These are phyloP conservation scores for Saccostrea glomerata DNA, from an alignment of 1,140 invertebrate species.

Conservation along the genomic window DNA sequence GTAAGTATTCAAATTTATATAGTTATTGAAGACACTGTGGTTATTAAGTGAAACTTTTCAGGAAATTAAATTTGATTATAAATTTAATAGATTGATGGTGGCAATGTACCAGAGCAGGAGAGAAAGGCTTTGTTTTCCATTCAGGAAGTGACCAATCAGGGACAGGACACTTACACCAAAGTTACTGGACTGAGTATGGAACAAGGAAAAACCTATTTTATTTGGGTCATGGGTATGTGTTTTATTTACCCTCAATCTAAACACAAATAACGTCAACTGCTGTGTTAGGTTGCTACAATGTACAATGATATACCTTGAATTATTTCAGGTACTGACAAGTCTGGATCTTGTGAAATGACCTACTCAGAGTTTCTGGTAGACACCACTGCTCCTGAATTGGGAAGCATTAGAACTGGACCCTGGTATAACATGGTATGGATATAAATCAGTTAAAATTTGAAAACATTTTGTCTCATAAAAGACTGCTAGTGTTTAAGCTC, in stretches of 20 bases:
- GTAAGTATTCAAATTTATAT: no score
- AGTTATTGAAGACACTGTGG: no score
- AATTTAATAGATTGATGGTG: constrained; percentile 65
- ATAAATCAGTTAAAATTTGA: no score
- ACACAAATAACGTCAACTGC: not conserved
- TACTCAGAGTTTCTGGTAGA: constrained; percentile 56
- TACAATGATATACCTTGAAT: no score
- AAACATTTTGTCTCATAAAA: no score
- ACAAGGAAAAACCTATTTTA: constrained; percentile 60
- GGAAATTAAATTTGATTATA: no score
- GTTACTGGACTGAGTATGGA: constrained; percentile 54
- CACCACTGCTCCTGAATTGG: constrained; percentile 57
- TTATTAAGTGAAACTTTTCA: no score
- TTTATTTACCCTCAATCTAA: not conserved
- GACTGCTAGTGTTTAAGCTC: no score
- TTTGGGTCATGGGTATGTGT: constrained; percentile 67
- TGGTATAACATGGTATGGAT: constrained; percentile 64
- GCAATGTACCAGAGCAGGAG: constrained; percentile 54
- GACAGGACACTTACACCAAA: constrained; percentile 57
- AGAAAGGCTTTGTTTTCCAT: constrained; percentile 60
- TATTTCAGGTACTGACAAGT: constrained; percentile 59
- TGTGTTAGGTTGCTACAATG: no score
- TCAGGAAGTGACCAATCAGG: constrained; percentile 56
- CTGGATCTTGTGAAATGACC: constrained; percentile 62
- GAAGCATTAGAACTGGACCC: constrained; percentile 59